Evolutionary conservation across 2,888 invertebrate genomes (phyloP), one percentile per base, ranked within the genome.

Genomic region (Callinectes sapidus): DNA sequence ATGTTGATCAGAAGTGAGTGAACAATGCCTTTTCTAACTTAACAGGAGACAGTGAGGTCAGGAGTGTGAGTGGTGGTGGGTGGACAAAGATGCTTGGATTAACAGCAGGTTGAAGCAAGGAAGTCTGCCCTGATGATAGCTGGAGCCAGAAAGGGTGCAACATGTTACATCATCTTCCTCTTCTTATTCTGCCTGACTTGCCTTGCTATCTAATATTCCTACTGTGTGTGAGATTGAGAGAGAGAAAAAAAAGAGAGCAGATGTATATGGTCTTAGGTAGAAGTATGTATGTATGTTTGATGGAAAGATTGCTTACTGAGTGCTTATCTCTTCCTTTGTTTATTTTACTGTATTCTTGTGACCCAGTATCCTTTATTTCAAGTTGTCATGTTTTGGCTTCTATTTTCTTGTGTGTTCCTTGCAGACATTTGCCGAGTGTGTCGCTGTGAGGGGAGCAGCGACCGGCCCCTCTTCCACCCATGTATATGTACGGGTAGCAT

Each of bases 401-500:
- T 87, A 54, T 2, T 23, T n/a, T 48, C 23, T 14, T 89, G 54
- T 48, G 55, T 10, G 35, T 88, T 87, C 90, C 77, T 92, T 94
- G 0, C 97, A 96, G 99, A 99, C 96, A 99, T 99, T 95, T 99
- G 99, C 96, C 97, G 99, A 95, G 99, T 99, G 95, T 99, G 99
- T 96, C 97, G 99, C 95, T 99, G 98, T 95, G 99, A 99, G 96
- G 99, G 98, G 87, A 96, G 98, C 87, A 96, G 97, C 23, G 99
- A 99, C 95, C 97, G 99, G 95, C 99, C 99, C 0, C 96, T 99
- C 16, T 99, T 98, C 96, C 99, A 99, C 96, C 99, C 99, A 0
- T 99, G 99, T 96, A 98, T 99, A 92, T 99, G 99, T 96, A 99
- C 99, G 48, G 99, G 99, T 91, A 99, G 99, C 95, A 99, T 99